Conservation (phyloP, 2,797 vertebrate species). For the Gobionotothen gibberifrons region DNA sequence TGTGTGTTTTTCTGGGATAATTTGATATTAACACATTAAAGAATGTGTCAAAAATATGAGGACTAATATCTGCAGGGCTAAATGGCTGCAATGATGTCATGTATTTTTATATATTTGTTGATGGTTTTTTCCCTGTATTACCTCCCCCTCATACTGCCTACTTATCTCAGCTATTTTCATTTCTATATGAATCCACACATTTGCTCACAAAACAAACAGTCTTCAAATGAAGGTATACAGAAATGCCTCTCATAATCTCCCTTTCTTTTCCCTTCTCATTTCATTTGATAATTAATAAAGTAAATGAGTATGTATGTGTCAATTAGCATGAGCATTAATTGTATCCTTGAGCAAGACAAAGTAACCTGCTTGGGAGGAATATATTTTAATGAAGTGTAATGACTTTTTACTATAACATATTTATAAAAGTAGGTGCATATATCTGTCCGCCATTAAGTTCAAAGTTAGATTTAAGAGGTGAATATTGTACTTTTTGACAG, state of each 20-base stretch:
- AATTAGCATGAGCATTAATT: neutral
- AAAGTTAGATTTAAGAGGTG: neutral
- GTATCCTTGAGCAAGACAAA: neutral
- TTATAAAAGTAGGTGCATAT: too few relatives aligned
- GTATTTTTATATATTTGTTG: neutral
- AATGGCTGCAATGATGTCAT: neutral
- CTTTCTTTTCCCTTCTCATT: neutral
- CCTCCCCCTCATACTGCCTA: neutral
- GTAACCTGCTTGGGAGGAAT: too few relatives aligned
- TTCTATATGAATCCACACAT: neutral
- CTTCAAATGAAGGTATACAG: neutral
- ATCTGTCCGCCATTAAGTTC: too few relatives aligned
- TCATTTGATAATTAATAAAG: too few relatives aligned
- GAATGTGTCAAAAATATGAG: neutral
- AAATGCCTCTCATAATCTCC: neutral
- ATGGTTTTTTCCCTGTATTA: too few relatives aligned
- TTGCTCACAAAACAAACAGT: neutral
- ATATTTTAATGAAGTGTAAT: neutral
- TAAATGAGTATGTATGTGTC: neutral
- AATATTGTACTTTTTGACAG: neutral
- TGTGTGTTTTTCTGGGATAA: neutral
- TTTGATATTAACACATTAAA: neutral
- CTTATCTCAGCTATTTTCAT: neutral
- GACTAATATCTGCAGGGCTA: neutral
- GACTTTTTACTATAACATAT: too few relatives aligned